Conservation (phyloP, 1,140 invertebrate genomes). For the Orius insidiosus region DNA sequence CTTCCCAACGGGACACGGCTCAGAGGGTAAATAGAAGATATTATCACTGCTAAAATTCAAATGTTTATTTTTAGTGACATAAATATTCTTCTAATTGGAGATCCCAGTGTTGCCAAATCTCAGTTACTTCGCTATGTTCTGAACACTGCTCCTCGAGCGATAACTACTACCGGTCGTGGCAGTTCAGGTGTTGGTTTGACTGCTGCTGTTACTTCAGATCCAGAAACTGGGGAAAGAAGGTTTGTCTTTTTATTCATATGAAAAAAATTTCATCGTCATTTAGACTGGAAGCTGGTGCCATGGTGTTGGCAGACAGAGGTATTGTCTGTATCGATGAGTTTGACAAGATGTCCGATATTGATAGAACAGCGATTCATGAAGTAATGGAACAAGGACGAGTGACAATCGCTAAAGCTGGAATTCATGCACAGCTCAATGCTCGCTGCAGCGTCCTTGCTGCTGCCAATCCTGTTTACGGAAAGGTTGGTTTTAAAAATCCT, state of each 20-base stretch:
- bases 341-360: conserved; percentile 99
- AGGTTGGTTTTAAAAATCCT: conserved; percentile 37
- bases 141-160: conserved; percentile 81
- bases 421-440: conserved; percentile 94
- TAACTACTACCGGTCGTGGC: conserved; percentile 92
- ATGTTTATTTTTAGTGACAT: conserved; percentile 54
- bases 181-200: conserved; percentile 94
- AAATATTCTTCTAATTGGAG: conserved; percentile 91
- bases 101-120: conserved; percentile 98
- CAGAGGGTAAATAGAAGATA: conserved; percentile 50
- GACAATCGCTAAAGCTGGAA: conserved; percentile 96
- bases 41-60: background rate
- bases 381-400: conserved; percentile 93
- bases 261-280: conserved; percentile 12
- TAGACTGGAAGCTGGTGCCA: conserved; percentile 91
- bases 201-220: conserved; percentile 91
- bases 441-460: conserved; percentile 95
- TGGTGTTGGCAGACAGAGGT: conserved; percentile 96
- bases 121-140: conserved; percentile 91
- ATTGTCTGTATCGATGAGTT: conserved; percentile 99
- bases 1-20: conserved; percentile 89
- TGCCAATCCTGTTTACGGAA: conserved; percentile 98
- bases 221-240: conserved; percentile 74
- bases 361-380: conserved; percentile 97
- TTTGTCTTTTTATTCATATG: conserved; percentile 17